A percentile compares a stretch with the other conserved stretches of the same genome.
These are phyloP conservation scores for Petrosia ficiformis DNA, from an alignment of 37 sponge, comb jelly and placozoan genomes.

Conservation along the genomic window DNA sequence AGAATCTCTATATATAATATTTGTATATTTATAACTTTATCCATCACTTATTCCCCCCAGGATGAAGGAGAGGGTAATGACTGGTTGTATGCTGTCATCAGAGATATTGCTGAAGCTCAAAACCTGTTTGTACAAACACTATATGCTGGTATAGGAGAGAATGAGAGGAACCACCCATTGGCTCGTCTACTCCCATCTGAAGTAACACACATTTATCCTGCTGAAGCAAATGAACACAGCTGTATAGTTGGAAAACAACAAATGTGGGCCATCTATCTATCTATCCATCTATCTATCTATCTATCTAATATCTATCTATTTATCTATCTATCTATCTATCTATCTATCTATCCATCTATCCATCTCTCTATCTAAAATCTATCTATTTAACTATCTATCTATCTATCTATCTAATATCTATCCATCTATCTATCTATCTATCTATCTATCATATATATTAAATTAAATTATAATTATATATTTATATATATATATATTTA, in stretches of 20 bases:
- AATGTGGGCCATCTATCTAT: constrained; percentile 15
- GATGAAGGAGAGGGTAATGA: constrained; percentile 74
- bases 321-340: not conserved
- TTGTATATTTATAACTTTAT: not conserved
- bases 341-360: no score
- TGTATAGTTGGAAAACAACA: constrained; percentile 31
- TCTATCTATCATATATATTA: no score
- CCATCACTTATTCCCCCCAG: constrained; percentile 18
- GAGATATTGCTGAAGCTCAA: constrained; percentile 55
- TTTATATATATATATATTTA: not conserved
- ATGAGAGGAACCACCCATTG: constrained; percentile 5
- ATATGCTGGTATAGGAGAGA: constrained; percentile 5
- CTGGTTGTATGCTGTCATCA: constrained; percentile 65
- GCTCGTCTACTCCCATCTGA: constrained; percentile 45
- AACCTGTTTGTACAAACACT: constrained; percentile 49
- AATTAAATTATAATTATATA: no score
- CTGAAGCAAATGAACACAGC: constrained; percentile 22
- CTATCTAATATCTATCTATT: not conserved
- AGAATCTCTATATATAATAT: no score
- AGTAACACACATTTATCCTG: constrained; percentile 22
- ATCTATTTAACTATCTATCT: not conserved
- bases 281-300: not conserved
- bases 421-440: no score
- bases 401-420: no score
- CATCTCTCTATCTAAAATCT: no score